Base-by-base conservation (phyloP, 2,888 invertebrate species). In the Drosophila affinis region DNA sequence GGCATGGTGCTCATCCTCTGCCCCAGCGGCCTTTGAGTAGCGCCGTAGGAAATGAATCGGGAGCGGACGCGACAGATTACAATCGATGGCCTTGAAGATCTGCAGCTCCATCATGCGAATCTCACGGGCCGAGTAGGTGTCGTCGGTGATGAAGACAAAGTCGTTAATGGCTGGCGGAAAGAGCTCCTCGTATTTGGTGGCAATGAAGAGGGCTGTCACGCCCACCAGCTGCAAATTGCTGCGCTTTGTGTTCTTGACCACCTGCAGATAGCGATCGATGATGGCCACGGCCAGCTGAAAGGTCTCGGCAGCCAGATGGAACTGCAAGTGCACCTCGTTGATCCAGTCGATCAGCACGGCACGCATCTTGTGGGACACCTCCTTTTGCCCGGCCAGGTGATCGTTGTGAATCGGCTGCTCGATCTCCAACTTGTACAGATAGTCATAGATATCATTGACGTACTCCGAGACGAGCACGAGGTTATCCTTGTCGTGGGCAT, bases 131-230 rank as follows among this genome's bases (percentile, higher is more conserved):
- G 94, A 94, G 91, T 97, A 99, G 0, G 97, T 95, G 89, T 96
- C 95, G 92, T 98, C 98, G 10, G 98, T 97, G 61, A 99, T 96
- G 90, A 96, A 97, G 14, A 97, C 96, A 93, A 98, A 98, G 92
- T 99, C 99, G 7, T 93, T 93, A 24, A 98, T 94, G 51, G 97
- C 96, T 0, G 98, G 98, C 1, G 96, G 94, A 88, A 96, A 97
- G 88, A 98, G 96, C 93, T 99, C 99, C 92, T 99, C 99, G 89
- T 97, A 98, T 92, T 99, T 99, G 88, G 96, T 95, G 0, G 99
- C 98, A 60, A 98, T 94, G 86, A 97, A 95, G 94, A 99, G 94
- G 0, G 98, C 96, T 0, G 98, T 95, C 1, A 97, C 95, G 4
- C 98, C 98, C 12, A 98, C 96, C 75, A 98, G 93, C 90, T 99